Evolutionary conservation across 2,113 vertebrate genomes (phyloP), one percentile per base, ranked within the genome.

Genomic region (Colinus virginianus): DNA sequence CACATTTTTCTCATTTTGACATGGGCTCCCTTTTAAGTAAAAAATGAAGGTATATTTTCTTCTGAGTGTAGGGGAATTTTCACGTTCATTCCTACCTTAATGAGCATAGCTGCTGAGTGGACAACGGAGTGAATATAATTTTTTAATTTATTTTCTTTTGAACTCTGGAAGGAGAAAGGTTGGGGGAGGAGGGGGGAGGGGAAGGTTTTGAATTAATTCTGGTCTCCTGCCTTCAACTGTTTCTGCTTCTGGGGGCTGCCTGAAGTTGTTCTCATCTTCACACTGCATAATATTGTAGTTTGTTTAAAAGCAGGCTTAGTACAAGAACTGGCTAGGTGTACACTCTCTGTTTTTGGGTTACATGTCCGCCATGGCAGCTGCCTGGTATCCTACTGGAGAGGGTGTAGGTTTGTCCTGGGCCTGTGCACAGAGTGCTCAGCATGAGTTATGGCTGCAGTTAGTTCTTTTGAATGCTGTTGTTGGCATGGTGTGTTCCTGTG

Each of bases 341-440:
- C 92, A 96, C 76, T 30, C 53, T 56, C 30, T 30, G 28, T 17
- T 18, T 79, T 89, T 85, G 46, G 49, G 51, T 17, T 12, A 40
- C 0, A 0, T 28, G 40, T 45, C 67, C 0, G 0, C 25, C 13
- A 36, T 2, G 0, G 32, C 61, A 51, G 17, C 28, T 87, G n/a
- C 66, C 71, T 40, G 36, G 13, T 79, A 64, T 21, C 48, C 45
- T 42, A 7, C 10, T 64, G 38, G 61, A 34, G 68, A 61, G 38
- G 6, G 34, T 69, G 46, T 32, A 67, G 18, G 38, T 86, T 56
- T 43, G 32, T 64, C 30, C 18, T 82, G 62, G 36, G 30, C n/a
- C 26, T 0, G 0, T 38, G 76, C 0, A 1, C 71, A 51, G 25
- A 7, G 19, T 21, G 13, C 48, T 36, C 17, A 38, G 46, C 4